A percentile compares a stretch with the other conserved stretches of the same genome.
Evolutionary conservation across 2,888 invertebrate genomes (phyloP).

Genomic region (Drosophila anomalipes): DNA sequence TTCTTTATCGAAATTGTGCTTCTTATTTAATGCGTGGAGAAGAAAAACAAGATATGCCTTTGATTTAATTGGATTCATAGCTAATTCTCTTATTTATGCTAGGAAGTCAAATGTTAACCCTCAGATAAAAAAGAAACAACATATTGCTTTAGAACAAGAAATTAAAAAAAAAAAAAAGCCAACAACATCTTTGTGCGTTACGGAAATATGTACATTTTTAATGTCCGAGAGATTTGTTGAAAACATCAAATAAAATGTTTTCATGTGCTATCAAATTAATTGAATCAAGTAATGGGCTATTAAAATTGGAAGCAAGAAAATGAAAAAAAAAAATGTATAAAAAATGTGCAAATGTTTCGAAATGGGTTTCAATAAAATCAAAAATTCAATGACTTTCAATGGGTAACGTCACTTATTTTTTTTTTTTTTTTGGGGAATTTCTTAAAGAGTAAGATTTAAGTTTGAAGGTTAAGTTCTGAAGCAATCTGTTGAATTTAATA

Average conservation of each 20-base stretch:
- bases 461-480: neutral
- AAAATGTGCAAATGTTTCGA: constrained; percentile 43
- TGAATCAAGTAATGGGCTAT: constrained; percentile 52
- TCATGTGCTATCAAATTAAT: constrained; percentile 55
- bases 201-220: constrained; percentile 35
- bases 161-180: neutral
- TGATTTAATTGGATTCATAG: neutral
- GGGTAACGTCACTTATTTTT: constrained; percentile 13
- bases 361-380: constrained; percentile 43
- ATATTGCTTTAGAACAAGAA: neutral
- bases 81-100: neutral
- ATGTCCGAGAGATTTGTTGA: constrained; percentile 51
- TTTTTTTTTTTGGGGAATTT: neutral
- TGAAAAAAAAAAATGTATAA: constrained; percentile 16
- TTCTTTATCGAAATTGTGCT: neutral
- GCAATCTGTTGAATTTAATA: neutral
- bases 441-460: neutral
- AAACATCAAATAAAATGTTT: constrained; percentile 66
- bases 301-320: constrained; percentile 43
- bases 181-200: constrained; percentile 12
- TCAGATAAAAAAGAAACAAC: constrained; percentile 4
- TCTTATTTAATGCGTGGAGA: neutral
- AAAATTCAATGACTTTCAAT: constrained; percentile 20
- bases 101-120: neutral
- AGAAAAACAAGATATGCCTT: neutral